Evolutionary conservation across 2,113 vertebrate species (phyloP).

Genomic region (Bothrops jararaca): DNA sequence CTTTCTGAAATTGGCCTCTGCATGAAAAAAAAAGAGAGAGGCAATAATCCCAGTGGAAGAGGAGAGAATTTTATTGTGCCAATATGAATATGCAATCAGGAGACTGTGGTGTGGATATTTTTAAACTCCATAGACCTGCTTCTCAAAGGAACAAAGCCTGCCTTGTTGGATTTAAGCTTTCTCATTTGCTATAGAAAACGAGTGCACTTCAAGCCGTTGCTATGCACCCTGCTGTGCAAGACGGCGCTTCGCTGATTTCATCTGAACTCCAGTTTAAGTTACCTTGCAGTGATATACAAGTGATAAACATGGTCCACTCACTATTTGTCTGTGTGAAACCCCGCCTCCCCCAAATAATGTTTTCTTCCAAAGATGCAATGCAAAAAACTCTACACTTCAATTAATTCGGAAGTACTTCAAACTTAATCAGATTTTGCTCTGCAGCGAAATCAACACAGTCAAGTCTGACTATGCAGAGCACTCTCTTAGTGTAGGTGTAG

Average conservation of each 20-base stretch:
- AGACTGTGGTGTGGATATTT: not conserved
- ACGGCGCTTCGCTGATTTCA: not conserved
- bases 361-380: not conserved
- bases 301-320: not conserved
- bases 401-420: not conserved
- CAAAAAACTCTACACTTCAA: not conserved
- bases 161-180: constrained; percentile 8
- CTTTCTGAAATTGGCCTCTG: not conserved
- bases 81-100: not conserved
- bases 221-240: not conserved
- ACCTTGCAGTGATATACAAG: fast-evolving
- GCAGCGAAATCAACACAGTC: not conserved
- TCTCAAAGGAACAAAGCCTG: not conserved
- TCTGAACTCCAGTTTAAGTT: not conserved
- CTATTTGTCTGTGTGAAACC: not conserved
- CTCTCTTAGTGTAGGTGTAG: not conserved
- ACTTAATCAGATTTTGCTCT: not conserved
- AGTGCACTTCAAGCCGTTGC: not conserved
- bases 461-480: not conserved
- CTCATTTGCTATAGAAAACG: constrained; percentile 4
- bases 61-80: not conserved
- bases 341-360: no score
- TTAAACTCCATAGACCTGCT: not conserved
- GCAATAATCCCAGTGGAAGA: constrained; percentile 16
- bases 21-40: not conserved